A percentile compares a stretch with the other conserved stretches of the same genome.
phyloP scores from a whole-genome alignment of 2,888 invertebrate genomes.

The Cryptus armator region DNA sequence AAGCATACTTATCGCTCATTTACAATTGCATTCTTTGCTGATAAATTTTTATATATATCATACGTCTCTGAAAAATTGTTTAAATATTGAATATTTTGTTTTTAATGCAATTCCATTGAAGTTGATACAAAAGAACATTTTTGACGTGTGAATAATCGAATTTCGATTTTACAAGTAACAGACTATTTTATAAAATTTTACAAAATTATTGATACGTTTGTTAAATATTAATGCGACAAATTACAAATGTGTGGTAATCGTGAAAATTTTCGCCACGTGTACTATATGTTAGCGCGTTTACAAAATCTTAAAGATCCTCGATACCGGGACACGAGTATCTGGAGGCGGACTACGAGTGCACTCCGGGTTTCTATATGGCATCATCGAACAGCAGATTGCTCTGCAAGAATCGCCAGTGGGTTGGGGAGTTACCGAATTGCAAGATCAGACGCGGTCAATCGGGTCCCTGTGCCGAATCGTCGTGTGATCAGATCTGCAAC shows the following conservation, averaged over 20 bases:
- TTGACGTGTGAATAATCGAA: no score
- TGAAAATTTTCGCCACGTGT: neutral
- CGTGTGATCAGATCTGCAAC: conserved; percentile 82
- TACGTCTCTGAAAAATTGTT: neutral
- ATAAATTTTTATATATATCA: neutral
- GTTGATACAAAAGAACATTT: neutral
- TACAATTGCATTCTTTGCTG: neutral
- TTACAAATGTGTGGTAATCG: neutral
- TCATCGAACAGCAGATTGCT: conserved; percentile 77
- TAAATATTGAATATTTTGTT: neutral
- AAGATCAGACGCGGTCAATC: conserved; percentile 73
- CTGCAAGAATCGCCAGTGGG: conserved; percentile 81
- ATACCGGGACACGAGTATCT: conserved; percentile 82
- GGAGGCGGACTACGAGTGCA: conserved; percentile 83
- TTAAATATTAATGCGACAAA: neutral
- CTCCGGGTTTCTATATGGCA: conserved; percentile 78
- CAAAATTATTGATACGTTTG: neutral
- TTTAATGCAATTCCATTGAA: neutral
- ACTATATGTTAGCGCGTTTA: neutral
- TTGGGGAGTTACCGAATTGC: conserved; percentile 81
- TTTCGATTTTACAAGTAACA: neutral
- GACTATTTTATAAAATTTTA: neutral
- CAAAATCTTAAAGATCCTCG: conserved; percentile 78
- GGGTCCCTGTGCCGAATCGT: conserved; percentile 77
- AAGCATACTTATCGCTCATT: neutral